Evolutionary conservation across 2,888 invertebrate species (phyloP), one percentile per base, ranked within the genome.

Genomic region (Venusia cambrica): DNA sequence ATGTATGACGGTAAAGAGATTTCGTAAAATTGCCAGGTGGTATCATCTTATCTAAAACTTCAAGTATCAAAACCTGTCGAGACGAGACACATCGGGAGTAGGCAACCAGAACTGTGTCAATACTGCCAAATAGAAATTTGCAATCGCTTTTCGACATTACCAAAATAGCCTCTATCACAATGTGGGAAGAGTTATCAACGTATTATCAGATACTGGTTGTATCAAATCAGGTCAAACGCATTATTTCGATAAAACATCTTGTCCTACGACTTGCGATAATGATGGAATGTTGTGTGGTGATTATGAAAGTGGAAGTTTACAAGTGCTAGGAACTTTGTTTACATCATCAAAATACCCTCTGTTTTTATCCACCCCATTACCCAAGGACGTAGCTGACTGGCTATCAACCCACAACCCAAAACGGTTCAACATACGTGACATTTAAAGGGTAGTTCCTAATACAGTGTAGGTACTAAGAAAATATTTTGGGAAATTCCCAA

Each of bases 151-250:
- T 29, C 7, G 1, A 4, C 39, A 57, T 31, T 42, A n/a, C 26
- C 6, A 65, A 61, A 60, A 48, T 50, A 22, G 31, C 33, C 45
- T 47, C 44, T 73, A 62, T 45, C 15, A 1, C 14, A n/a, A 34
- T 25, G 13, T 3, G 17, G 50, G 52, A 62, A 51, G 54, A 41
- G 33, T 49, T 43, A 45, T 33, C 20, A 12, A 20, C 38, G 38
- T 20, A 46, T 69, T 76, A 76, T 79, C 73, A 47, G 42, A 46
- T 56, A 69, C 48, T 61, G 54, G 58, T 45, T 45, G 49, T 52
- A 47, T 62, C 43, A 59, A 83, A 75, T 75, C 70, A 65, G 83
- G 81, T 78, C 83, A 79, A 67, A 73, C 62, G 57, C 58, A 67
- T 67, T n/a, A 68, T 57, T 58, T 61, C 50, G 73, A 76, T 75